A percentile compares a stretch with the other conserved stretches of the same genome.
phyloP scores from a whole-genome alignment of 2,888 invertebrate species.

The Phyto melanocephala region DNA sequence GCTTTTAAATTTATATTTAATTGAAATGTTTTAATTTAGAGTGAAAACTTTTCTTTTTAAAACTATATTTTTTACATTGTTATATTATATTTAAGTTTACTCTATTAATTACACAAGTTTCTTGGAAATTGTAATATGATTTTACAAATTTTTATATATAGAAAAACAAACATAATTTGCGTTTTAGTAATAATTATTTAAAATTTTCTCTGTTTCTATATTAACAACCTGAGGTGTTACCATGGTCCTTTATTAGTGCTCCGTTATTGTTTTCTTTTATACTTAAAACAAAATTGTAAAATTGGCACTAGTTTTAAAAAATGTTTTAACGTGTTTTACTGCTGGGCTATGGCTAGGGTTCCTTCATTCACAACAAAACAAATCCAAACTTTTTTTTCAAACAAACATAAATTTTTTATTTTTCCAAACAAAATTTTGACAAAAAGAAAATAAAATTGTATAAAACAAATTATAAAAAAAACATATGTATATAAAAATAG shows the following conservation, averaged over 20 bases:
- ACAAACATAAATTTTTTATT: constrained; percentile 52
- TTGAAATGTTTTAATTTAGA: background rate
- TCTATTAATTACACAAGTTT: constrained; percentile 71
- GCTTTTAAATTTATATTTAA: background rate
- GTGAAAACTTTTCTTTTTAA: constrained; percentile 29
- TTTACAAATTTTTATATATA: constrained; percentile 54
- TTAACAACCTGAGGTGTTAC: constrained; percentile 67
- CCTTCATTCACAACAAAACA: constrained; percentile 51
- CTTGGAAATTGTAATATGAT: constrained; percentile 64
- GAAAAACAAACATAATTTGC: no score
- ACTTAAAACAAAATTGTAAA: constrained; percentile 28
- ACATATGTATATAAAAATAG: constrained; percentile 67
- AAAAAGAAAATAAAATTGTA: constrained; percentile 32
- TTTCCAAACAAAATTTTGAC: constrained; percentile 65
- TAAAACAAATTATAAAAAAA: constrained; percentile 49
- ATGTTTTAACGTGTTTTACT: constrained; percentile 3
- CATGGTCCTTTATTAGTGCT: constrained; percentile 60
- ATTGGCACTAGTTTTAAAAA: constrained; percentile 58
- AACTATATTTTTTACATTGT: constrained; percentile 18
- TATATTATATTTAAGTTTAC: constrained; percentile 58
- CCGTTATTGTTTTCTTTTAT: constrained; percentile 20
- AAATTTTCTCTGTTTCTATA: no score
- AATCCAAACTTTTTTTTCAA: constrained; percentile 55
- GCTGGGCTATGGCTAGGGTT: constrained; percentile 40
- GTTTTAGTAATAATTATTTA: no score